phyloP scores from a whole-genome alignment of 2,888 invertebrate species.

The Agonopterix alstromeriana region DNA sequence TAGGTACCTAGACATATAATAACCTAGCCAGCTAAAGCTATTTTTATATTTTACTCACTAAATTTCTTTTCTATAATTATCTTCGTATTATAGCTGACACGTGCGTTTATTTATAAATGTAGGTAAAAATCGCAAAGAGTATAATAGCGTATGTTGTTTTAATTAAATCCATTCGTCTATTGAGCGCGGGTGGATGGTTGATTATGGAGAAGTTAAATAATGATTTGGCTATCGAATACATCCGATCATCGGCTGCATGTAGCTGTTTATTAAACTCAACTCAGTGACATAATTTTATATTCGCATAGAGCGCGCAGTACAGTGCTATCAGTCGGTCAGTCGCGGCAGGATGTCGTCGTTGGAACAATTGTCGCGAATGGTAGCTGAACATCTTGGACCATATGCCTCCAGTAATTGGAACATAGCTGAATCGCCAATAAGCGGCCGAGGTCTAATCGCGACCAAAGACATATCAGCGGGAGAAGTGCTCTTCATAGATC shows the following conservation, averaged over 20 bases:
- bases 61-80: too few species aligned
- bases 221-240: too few species aligned
- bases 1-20: too few species aligned
- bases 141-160: too few species aligned
- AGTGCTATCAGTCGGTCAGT: conserved; percentile 52
- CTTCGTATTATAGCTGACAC: too few species aligned
- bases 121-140: too few species aligned
- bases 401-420: conserved; percentile 70
- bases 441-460: conserved; percentile 85
- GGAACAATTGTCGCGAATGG: conserved; percentile 67
- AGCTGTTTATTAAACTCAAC: conserved; percentile 58
- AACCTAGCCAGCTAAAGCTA: too few species aligned
- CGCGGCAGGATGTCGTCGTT: conserved; percentile 71
- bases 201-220: conserved; percentile 27
- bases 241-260: conserved; percentile 20
- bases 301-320: conserved; percentile 60
- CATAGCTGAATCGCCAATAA: conserved; percentile 76
- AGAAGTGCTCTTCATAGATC: conserved; percentile 83
- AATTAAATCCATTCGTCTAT: conserved; percentile 19
- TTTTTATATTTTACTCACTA: too few species aligned
- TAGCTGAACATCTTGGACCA: conserved; percentile 61
- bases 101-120: too few species aligned
- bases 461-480: conserved; percentile 79
- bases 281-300: conserved; percentile 47
- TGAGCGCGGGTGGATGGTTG: conserved; percentile 52